Percentiles rank a stretch among this genome's conserved stretches.
These are phyloP conservation scores for Halyomorpha halys DNA, from an alignment of 1,140 invertebrate genomes.

Conservation along the genomic window DNA sequence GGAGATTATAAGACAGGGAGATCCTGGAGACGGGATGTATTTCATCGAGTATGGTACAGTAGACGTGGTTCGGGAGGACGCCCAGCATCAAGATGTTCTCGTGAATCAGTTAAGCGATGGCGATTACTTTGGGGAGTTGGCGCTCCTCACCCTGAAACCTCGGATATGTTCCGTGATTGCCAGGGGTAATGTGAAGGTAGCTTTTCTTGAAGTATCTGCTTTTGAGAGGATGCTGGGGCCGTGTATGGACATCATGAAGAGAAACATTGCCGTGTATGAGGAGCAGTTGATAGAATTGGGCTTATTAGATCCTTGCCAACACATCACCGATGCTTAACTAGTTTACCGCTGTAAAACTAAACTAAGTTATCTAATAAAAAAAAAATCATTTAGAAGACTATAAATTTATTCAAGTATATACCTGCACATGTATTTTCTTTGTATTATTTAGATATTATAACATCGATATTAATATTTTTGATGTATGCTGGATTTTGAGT, in stretches of 20 bases:
- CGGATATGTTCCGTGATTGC: constrained; percentile 88
- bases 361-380: too few relatives aligned
- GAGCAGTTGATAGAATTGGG: constrained; percentile 31
- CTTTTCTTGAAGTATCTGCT: constrained; percentile 92
- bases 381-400: too few relatives aligned
- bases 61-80: constrained; percentile 62
- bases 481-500: too few relatives aligned
- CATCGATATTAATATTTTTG: too few relatives aligned
- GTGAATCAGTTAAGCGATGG: constrained; percentile 56
- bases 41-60: constrained; percentile 87
- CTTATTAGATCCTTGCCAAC: too few relatives aligned
- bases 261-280: constrained; percentile 94
- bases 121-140: constrained; percentile 91
- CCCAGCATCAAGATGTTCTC: constrained; percentile 41
- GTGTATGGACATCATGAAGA: constrained; percentile 97
- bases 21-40: constrained; percentile 93
- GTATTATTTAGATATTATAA: too few relatives aligned
- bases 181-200: constrained; percentile 67
- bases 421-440: too few relatives aligned
- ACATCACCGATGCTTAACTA: too few relatives aligned
- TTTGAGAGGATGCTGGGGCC: constrained; percentile 94
- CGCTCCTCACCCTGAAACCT: constrained; percentile 90
- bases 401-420: too few relatives aligned
- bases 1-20: constrained; percentile 83
- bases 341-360: too few relatives aligned